A percentile compares a stretch with the other conserved stretches of the same genome.
These are phyloP conservation scores for Orthosia incerta DNA, from an alignment of 2,888 invertebrate genomes.

Conservation along the genomic window DNA sequence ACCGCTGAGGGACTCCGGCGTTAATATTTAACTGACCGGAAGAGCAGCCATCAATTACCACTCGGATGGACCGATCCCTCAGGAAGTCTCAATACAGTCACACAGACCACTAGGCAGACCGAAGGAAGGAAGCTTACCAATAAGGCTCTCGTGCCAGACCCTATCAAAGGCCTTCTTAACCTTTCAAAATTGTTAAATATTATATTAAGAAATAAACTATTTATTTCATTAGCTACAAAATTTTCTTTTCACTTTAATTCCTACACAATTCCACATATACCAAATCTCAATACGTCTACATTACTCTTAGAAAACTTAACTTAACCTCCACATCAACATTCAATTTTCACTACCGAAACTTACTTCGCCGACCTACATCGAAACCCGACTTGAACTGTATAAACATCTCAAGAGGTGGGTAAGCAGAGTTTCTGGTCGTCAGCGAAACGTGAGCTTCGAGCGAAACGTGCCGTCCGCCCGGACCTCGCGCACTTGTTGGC, in stretches of 20 bases:
- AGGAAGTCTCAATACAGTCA: no score
- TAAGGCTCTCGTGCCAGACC: no score
- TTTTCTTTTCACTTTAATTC: background rate
- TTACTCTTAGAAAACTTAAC: background rate
- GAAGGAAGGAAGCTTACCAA: no score
- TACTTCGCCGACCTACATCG: conserved; percentile 50
- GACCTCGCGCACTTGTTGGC: conserved; percentile 64
- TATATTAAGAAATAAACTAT: no score
- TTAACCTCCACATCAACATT: conserved; percentile 7
- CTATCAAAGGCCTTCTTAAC: no score
- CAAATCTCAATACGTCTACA: conserved; percentile 11
- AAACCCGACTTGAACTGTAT: conserved; percentile 51
- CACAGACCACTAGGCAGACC: no score
- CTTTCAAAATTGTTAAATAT: no score
- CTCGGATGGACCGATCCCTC: no score
- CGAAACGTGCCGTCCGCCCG: conserved; percentile 64
- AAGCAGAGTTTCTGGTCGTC: conserved; percentile 59
- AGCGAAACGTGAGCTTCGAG: conserved; percentile 67
- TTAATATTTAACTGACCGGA: no score
- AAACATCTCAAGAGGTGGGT: conserved; percentile 63
- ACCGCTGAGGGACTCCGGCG: no score
- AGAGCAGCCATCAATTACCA: no score
- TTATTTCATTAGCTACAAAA: background rate
- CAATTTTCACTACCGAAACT: conserved; percentile 25
- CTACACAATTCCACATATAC: background rate